Base-by-base conservation (phyloP, 2,888 invertebrate species). In the Dynastes hyllus region DNA sequence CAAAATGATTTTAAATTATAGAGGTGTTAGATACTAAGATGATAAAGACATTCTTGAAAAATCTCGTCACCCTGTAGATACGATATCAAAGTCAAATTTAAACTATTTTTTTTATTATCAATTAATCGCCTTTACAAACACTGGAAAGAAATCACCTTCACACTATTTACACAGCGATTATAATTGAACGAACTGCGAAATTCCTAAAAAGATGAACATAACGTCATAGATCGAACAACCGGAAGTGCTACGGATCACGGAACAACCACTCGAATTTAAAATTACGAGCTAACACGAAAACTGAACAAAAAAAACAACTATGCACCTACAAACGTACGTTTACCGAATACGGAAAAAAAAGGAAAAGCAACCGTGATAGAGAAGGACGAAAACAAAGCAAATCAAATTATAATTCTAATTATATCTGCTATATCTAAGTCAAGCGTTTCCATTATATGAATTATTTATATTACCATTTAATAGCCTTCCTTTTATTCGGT, bases 391-490 rank as follows among this genome's bases (percentile, higher is more conserved):
- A 16, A 58, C 16, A 58, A 58, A 22, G 22, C 16, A 58, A 58
- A 16, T 22, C 55, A 58, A 58, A 58, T 58, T 58, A 58, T 58
- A 58, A 22, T 58, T 22, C 55, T 58, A 58, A 58, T 58, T 58
- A 58, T 58, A 58, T 58, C 55, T 53, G 53, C 53, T 58, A 45
- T 8, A 58, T 58, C 55, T 58, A 58, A 58, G 55, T 58, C 55
- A 58, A 58, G 22, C 55, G 55, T 58, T 58, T 58, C 55, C 16
- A 58, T 58, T 55, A n/a, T 22, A 58, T 58, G 55, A 58, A 58
- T 58, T 58, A 58, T 58, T 58, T 58, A 58, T 58, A 58, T 22
- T 16, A 58, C 55, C 8, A 58, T 58, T 58, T 58, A 16, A 58
- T 16, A 22, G 22, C 16, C 55, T 9, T 22, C 8, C 55, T 58